Conservation (phyloP, 2,888 invertebrate genomes). For the Meloe dianella region DNA sequence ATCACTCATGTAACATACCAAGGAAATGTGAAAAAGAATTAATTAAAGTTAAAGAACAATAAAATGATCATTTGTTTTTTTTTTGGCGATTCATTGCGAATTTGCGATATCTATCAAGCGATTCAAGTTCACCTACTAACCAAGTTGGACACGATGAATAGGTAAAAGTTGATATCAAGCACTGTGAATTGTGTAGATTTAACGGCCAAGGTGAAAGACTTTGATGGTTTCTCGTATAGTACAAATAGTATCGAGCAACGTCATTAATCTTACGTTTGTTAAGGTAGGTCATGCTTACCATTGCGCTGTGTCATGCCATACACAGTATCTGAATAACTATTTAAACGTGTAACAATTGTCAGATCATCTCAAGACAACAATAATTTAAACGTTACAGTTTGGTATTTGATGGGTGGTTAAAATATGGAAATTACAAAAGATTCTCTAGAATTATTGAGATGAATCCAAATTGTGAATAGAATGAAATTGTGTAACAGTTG, state of each 20-base stretch:
- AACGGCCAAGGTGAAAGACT: constrained; percentile 7
- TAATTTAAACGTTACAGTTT: too few relatives aligned
- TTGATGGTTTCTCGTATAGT: constrained; percentile 20
- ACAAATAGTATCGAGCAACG: constrained; percentile 41
- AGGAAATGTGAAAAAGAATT: too few relatives aligned
- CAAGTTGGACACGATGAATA: neutral
- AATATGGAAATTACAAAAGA: too few relatives aligned
- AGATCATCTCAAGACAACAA: neutral
- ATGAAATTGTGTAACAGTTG: neutral
- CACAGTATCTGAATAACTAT: constrained; percentile 48
- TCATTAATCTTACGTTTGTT: constrained; percentile 56
- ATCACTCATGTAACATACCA: too few relatives aligned
- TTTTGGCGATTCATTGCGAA: constrained; percentile 20
- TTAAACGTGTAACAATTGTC: constrained; percentile 37
- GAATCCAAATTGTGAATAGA: neutral
- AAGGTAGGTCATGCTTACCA: constrained; percentile 53
- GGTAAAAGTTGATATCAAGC: constrained; percentile 4
- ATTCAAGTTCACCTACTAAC: constrained; percentile 5
- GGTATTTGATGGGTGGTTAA: too few relatives aligned
- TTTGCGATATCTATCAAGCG: constrained; percentile 2
- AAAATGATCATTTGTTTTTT: neutral
- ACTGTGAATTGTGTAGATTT: neutral
- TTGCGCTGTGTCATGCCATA: constrained; percentile 54
- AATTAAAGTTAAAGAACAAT: too few relatives aligned
- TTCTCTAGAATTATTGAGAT: too few relatives aligned